phyloP scores from a whole-genome alignment of 1,140 invertebrate genomes.

The Drosophila repleta region DNA sequence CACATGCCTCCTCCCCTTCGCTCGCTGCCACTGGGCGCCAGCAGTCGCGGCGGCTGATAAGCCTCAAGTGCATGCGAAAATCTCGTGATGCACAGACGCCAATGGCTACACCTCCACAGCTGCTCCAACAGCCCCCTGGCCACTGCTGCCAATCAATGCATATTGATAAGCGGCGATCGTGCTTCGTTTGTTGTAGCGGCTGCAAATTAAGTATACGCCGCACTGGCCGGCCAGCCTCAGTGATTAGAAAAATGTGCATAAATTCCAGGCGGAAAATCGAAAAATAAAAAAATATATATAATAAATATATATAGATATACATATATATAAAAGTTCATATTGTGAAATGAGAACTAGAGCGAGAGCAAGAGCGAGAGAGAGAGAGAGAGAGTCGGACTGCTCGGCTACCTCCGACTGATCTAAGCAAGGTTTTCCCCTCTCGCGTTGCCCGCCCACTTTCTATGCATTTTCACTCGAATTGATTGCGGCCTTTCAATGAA shows the following conservation, averaged over 20 bases:
- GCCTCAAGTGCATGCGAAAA: conserved; percentile 30
- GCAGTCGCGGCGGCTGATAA: conserved; percentile 17
- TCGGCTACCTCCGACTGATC: no score
- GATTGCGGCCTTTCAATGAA: conserved; percentile 15
- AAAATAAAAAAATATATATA: no score
- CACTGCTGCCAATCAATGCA: neutral
- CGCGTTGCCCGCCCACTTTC: neutral
- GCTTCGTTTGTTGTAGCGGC: conserved; percentile 2
- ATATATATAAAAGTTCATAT: no score
- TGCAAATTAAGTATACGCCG: conserved; percentile 51
- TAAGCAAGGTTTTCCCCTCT: no score
- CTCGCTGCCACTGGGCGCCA: neutral
- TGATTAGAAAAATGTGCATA: no score
- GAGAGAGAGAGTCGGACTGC: no score
- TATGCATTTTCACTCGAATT: conserved; percentile 22
- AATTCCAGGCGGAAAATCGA: no score
- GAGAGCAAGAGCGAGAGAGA: no score
- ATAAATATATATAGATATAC: no score
- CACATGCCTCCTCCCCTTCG: conserved; percentile 42
- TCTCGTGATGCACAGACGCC: conserved; percentile 31
- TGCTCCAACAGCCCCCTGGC: no score
- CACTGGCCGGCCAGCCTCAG: neutral
- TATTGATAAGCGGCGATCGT: conserved; percentile 34
- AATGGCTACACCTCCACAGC: neutral
- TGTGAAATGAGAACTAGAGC: no score